Conservation (phyloP, 2,113 vertebrate species). For the Trogon surrucura region DNA sequence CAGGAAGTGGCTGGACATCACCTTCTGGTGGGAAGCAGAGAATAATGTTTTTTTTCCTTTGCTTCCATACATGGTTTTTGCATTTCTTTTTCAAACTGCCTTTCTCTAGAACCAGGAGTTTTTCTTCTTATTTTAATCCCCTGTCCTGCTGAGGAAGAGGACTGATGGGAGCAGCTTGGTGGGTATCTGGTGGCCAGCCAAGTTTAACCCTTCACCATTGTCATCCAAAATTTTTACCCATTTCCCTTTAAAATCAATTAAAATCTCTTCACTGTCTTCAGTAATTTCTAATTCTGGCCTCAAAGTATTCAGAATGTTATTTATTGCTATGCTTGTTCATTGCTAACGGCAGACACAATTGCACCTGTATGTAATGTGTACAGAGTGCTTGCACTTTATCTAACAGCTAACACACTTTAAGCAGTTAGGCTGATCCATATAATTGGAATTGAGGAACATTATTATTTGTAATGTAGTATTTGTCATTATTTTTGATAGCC, state of each 20-base stretch:
- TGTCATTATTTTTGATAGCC: neutral
- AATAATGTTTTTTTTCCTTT: neutral
- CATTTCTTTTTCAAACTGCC: neutral
- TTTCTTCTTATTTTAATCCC: neutral
- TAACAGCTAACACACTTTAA: neutral
- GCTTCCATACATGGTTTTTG: rapidly evolving
- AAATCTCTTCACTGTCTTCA: neutral
- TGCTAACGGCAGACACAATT: neutral
- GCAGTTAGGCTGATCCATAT: neutral
- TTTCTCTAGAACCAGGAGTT: rapidly evolving
- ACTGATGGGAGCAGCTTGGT: neutral
- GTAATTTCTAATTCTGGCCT: neutral
- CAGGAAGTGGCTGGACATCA: rapidly evolving
- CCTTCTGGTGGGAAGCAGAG: neutral
- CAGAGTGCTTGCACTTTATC: neutral
- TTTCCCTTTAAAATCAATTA: neutral
- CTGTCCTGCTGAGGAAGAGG: neutral
- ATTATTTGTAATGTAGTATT: neutral
- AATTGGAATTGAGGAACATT: neutral
- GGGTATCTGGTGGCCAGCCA: no score
- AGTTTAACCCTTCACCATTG: neutral
- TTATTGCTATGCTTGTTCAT: neutral
- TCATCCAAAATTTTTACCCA: neutral
- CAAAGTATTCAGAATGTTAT: neutral
- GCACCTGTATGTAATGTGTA: neutral